A percentile compares a stretch with the other conserved stretches of the same genome.
Conservation (phyloP, 2,797 vertebrate species). For the Pitangus sulphuratus region DNA sequence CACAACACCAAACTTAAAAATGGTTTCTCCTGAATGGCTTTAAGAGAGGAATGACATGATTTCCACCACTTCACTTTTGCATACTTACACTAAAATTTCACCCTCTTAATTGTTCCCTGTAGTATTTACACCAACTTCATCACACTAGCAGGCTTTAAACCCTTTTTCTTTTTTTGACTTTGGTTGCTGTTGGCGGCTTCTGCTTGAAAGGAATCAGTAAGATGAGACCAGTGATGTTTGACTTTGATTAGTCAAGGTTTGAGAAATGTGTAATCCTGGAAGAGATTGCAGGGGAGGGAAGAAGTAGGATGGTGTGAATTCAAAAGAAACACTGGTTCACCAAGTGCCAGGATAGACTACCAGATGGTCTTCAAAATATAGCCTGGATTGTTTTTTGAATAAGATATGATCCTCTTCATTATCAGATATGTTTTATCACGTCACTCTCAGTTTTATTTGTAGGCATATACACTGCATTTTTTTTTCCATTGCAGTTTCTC, state of each 20-base stretch:
- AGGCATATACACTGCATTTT: background rate
- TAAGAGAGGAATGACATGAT: background rate
- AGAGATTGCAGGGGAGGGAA: background rate
- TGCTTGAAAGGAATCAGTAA: background rate
- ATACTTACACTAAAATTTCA: background rate
- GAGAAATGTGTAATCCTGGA: background rate
- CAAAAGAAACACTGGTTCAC: background rate
- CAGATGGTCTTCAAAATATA: background rate
- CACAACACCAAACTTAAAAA: background rate
- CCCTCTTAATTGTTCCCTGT: background rate
- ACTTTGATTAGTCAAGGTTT: background rate
- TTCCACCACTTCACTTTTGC: background rate
- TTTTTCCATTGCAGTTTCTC: background rate
- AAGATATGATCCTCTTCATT: background rate
- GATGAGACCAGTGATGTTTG: background rate
- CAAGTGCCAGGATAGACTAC: background rate
- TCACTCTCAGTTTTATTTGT: background rate
- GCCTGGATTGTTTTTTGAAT: background rate
- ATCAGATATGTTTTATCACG: background rate
- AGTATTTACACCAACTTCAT: background rate
- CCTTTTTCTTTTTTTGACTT: background rate
- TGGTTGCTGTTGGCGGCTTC: background rate
- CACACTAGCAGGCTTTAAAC: background rate
- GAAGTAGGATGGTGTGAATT: background rate
- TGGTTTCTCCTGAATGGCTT: background rate